A percentile compares a stretch with the other conserved stretches of the same genome.
These are phyloP conservation scores for Spinus olivaceus DNA, from an alignment of 2,797 vertebrate genomes.

Conservation along the genomic window DNA sequence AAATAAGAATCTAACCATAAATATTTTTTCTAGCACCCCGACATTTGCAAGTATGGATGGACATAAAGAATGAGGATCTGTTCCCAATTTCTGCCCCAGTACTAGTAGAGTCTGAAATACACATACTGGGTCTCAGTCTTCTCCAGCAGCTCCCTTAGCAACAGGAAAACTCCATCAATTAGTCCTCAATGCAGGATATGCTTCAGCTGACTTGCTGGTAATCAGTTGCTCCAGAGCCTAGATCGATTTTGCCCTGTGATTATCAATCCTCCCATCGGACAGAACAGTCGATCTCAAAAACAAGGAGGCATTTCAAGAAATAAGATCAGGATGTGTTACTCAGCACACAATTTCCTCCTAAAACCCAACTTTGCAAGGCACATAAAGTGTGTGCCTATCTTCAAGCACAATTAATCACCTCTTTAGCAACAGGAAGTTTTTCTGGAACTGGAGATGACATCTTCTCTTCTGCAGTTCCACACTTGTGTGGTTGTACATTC, in stretches of 20 bases:
- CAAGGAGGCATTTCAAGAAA: not conserved
- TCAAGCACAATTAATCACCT: not conserved
- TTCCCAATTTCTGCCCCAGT: not conserved
- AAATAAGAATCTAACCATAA: not conserved
- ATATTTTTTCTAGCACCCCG: not conserved
- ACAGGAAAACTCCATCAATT: not conserved
- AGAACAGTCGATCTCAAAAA: not conserved
- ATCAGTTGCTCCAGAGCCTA: not conserved
- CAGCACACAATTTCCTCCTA: not conserved
- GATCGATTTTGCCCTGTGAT: not conserved
- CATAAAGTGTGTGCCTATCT: not conserved
- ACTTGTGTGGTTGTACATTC: not conserved
- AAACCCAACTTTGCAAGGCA: not conserved
- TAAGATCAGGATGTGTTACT: slow-evolving; percentile 6
- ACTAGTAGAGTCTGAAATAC: not conserved
- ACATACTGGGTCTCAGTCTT: not conserved
- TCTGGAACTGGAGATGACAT: not conserved
- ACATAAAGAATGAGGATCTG: not conserved
- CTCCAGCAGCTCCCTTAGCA: not conserved
- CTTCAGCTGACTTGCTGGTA: not conserved
- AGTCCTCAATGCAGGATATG: not conserved
- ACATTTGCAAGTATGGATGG: not conserved
- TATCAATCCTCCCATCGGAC: not conserved
- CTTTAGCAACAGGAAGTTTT: not conserved
- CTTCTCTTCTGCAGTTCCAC: not conserved